These are phyloP conservation scores for Crepidodera aurea DNA, from an alignment of 2,888 invertebrate species.

Conservation along the genomic window DNA sequence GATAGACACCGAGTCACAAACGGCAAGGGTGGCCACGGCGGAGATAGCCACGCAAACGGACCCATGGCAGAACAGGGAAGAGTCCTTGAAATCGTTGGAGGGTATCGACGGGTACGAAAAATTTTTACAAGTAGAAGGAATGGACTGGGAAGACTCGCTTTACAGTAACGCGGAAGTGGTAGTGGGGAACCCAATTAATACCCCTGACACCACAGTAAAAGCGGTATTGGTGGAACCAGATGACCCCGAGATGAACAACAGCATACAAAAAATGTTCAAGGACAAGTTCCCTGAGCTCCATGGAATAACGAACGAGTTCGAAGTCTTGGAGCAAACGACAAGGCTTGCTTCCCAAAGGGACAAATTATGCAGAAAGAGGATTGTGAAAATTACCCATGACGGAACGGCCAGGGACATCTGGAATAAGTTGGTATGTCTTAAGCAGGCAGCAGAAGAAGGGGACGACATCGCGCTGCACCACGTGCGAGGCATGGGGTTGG, in stretches of 20 bases:
- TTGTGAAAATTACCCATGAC: neutral
- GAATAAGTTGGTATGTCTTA: no score
- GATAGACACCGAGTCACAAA: no score
- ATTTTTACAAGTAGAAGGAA: neutral
- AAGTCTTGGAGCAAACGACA: neutral
- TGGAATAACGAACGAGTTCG: slow-evolving; percentile 13
- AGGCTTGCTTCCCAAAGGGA: neutral
- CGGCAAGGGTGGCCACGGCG: neutral
- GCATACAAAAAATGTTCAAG: slow-evolving; percentile 27
- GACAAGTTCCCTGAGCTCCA: no score
- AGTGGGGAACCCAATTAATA: slow-evolving; percentile 17
- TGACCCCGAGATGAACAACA: slow-evolving; percentile 11
- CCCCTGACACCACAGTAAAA: no score
- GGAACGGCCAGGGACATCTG: no score
- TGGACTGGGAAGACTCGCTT: neutral
- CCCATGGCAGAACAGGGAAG: neutral
- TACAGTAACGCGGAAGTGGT: neutral
- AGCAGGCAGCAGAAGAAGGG: neutral
- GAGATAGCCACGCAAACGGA: neutral
- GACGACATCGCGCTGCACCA: no score
- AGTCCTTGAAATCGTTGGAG: neutral
- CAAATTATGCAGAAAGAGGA: neutral
- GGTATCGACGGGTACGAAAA: neutral
- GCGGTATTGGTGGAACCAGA: no score
- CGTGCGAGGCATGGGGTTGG: no score